Percentiles rank a stretch among this genome's conserved stretches.
phyloP scores from a whole-genome alignment of 2,797 vertebrate species.

The Nyctalus aviator region DNA sequence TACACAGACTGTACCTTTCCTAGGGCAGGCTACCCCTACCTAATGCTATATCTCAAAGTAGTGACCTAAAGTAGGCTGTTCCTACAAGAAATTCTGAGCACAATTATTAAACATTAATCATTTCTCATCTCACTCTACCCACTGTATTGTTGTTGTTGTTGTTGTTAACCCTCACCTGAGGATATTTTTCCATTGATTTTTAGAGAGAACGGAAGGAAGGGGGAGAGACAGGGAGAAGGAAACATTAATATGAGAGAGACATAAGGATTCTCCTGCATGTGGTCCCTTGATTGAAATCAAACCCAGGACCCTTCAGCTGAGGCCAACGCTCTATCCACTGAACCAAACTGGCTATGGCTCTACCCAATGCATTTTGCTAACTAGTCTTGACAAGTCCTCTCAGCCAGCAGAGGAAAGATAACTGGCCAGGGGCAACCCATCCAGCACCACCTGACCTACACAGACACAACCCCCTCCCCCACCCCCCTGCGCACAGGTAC shows the following conservation, averaged over 20 bases:
- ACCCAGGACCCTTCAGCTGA: too few relatives aligned
- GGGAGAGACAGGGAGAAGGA: too few relatives aligned
- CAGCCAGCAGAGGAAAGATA: neutral
- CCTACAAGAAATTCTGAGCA: neutral
- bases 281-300: too few relatives aligned
- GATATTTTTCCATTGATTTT: too few relatives aligned
- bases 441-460: neutral
- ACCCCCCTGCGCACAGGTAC: neutral
- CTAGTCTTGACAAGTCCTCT: neutral
- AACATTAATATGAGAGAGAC: too few relatives aligned
- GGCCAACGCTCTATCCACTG: too few relatives aligned
- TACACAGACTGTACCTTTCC: neutral
- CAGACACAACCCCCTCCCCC: rapidly evolving
- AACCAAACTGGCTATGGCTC: neutral
- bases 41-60: neutral
- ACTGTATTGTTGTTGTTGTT: neutral
- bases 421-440: neutral
- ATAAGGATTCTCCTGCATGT: too few relatives aligned
- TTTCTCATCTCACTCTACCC: neutral
- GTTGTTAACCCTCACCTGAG: too few relatives aligned
- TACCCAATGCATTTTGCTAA: neutral
- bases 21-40: neutral
- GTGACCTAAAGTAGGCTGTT: neutral
- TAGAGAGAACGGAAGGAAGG: too few relatives aligned
- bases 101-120: neutral